phyloP scores from a whole-genome alignment of 2,113 vertebrate genomes.

The Fukomys damarensis region DNA sequence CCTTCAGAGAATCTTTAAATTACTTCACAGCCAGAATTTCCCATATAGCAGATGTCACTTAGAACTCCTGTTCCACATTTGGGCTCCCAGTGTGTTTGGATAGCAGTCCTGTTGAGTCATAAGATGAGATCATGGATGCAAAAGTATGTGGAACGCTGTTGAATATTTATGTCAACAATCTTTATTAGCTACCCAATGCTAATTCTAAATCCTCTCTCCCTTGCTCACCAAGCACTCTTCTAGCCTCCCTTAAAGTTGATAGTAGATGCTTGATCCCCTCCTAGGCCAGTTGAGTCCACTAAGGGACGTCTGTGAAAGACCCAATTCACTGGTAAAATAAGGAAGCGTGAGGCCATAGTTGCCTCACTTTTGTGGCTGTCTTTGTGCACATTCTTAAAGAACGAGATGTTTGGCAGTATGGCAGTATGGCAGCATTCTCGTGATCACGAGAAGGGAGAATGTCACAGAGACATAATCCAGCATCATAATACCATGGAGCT shows the following conservation, averaged over 20 bases:
- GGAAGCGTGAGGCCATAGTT: background rate
- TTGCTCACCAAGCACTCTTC: background rate
- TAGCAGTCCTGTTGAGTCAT: background rate
- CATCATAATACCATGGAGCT: background rate
- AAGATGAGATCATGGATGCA: background rate
- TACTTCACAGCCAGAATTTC: conserved; percentile 39
- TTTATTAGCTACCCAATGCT: background rate
- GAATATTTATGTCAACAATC: background rate
- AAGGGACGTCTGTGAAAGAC: background rate
- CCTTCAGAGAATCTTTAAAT: conserved; percentile 40
- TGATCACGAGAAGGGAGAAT: background rate
- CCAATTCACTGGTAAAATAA: background rate
- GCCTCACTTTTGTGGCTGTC: background rate
- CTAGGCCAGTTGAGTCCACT: background rate
- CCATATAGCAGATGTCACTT: background rate
- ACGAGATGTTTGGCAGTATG: background rate
- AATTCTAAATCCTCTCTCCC: background rate
- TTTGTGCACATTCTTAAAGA: conserved; percentile 13
- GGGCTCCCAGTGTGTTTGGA: background rate
- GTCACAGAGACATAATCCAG: background rate
- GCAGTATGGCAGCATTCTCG: background rate
- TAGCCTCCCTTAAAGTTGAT: background rate
- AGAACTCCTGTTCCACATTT: background rate
- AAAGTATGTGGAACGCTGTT: background rate
- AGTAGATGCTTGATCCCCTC: background rate